These are phyloP conservation scores for Chrysochloris asiatica DNA, from an alignment of 2,113 vertebrate genomes.

Conservation along the genomic window DNA sequence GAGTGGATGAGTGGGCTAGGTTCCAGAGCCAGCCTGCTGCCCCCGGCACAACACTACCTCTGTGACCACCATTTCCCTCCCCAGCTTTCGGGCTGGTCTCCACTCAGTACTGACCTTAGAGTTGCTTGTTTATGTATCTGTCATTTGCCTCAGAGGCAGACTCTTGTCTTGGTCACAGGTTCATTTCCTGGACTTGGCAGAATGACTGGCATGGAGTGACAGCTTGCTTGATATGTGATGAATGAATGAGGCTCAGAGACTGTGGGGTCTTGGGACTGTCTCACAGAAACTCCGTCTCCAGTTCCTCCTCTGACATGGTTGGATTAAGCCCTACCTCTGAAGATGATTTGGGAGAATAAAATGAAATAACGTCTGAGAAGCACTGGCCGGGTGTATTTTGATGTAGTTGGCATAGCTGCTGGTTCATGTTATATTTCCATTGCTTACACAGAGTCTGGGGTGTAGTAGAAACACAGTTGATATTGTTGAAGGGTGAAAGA, in stretches of 20 bases:
- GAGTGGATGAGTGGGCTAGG: background rate
- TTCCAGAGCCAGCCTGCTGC: background rate
- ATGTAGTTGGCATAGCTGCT: background rate
- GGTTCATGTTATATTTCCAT: background rate
- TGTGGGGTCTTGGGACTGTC: background rate
- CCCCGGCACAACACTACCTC: rapidly evolving
- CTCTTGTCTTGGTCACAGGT: no score
- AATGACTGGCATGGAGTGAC: background rate
- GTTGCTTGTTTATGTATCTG: rapidly evolving
- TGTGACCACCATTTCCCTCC: no score
- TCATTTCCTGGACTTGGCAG: background rate
- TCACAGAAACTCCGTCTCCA: background rate
- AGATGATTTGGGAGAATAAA: background rate
- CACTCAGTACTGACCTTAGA: rapidly evolving
- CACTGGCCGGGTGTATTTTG: rapidly evolving
- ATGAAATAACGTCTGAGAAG: background rate
- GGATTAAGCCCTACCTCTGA: background rate
- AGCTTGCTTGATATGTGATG: background rate
- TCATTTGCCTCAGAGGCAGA: no score
- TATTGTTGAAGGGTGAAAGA: background rate
- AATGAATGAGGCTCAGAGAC: background rate
- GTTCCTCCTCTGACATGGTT: background rate
- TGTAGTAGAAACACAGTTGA: rapidly evolving
- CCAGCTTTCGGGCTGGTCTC: no score
- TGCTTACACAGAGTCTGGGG: background rate